Conservation (phyloP, 2,888 invertebrate species). For the Plusia festucae region DNA sequence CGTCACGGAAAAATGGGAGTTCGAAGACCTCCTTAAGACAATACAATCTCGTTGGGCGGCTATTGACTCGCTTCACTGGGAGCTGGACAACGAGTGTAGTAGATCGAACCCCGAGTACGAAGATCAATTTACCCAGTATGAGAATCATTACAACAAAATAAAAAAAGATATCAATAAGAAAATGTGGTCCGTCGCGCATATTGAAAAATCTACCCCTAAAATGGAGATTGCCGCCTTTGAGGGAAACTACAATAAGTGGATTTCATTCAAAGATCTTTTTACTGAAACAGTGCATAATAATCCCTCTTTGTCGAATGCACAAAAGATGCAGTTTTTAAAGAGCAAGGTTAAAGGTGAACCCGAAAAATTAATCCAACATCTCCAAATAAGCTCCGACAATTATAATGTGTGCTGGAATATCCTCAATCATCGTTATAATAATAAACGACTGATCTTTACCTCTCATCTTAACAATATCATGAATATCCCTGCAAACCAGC, state of each 20-base stretch:
- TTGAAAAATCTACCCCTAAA: slow-evolving; percentile 20
- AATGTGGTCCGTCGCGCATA: slow-evolving; percentile 17
- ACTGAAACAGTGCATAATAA: slow-evolving; percentile 24
- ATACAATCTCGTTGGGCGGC: slow-evolving; percentile 8
- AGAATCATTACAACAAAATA: slow-evolving; percentile 13
- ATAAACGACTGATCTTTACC: too few species aligned
- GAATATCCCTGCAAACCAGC: too few species aligned
- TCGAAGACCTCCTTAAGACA: slow-evolving; percentile 20
- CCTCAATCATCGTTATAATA: too few species aligned
- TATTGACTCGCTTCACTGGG: slow-evolving; percentile 13
- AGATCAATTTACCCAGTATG: too few species aligned
- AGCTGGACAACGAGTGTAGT: slow-evolving; percentile 5
- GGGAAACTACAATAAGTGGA: slow-evolving; percentile 9
- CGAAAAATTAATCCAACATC: too few species aligned
- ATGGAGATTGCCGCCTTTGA: slow-evolving; percentile 11
- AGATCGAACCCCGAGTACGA: too few species aligned
- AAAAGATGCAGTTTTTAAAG: too few species aligned
- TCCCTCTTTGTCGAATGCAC: too few species aligned
- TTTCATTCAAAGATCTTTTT: slow-evolving; percentile 13
- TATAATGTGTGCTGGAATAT: too few species aligned
- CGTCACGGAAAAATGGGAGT: slow-evolving; percentile 23
- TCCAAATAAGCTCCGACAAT: too few species aligned
- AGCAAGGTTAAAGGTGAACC: too few species aligned
- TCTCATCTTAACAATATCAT: too few species aligned
- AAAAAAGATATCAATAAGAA: slow-evolving; percentile 14